Evolutionary conservation across 2,888 invertebrate species (phyloP).

Genomic region (Sinhomidia bicolor): DNA sequence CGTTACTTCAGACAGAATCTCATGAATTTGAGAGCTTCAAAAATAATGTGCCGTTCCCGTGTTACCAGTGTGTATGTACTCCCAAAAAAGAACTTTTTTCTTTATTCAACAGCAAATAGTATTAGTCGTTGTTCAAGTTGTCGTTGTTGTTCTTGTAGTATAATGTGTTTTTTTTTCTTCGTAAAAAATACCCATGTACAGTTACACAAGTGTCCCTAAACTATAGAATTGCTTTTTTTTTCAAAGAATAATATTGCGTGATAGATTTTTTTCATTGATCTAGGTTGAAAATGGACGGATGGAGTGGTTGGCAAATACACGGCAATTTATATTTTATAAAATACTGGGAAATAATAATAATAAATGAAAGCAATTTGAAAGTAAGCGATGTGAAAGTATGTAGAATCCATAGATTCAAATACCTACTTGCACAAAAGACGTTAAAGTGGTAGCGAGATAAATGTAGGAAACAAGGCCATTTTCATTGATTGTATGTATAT

Average conservation of each 20-base stretch:
- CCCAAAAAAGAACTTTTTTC: constrained; percentile 32
- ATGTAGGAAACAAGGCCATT: not conserved
- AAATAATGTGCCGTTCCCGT: constrained; percentile 21
- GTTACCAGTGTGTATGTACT: not conserved
- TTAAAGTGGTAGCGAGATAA: not conserved
- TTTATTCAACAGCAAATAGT: not conserved
- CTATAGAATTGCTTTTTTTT: not conserved
- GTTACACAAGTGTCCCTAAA: not conserved
- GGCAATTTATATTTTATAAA: constrained; percentile 12
- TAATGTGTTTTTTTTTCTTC: not conserved
- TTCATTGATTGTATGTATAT: no score
- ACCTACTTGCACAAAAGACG: not conserved
- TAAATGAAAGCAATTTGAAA: constrained; percentile 26
- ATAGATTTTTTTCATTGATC: constrained; percentile 35
- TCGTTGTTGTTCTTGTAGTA: not conserved
- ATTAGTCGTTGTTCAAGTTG: no score
- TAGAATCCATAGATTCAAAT: not conserved
- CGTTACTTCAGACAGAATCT: constrained; percentile 4
- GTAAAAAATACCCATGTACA: not conserved
- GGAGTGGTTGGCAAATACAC: not conserved
- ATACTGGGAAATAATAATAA: not conserved
- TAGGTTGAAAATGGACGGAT: not conserved
- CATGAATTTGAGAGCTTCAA: constrained; percentile 43
- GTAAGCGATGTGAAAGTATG: not conserved
- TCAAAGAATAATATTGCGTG: constrained; percentile 20